A percentile compares a stretch with the other conserved stretches of the same genome.
Conservation (phyloP, 1,140 invertebrate genomes). For the Solenopsis invicta region DNA sequence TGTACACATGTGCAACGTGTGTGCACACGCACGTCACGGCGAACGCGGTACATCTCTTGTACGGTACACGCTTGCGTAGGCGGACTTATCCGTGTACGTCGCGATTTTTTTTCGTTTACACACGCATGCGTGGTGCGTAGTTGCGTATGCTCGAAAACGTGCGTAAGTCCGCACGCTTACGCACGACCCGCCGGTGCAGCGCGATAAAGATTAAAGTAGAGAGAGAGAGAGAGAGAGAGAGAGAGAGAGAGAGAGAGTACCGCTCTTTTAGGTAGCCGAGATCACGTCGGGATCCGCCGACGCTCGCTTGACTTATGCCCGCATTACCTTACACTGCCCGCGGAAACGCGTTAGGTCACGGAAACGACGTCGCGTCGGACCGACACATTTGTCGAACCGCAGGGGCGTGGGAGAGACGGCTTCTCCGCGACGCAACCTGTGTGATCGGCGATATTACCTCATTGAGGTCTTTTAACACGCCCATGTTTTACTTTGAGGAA, state of each 20-base stretch:
- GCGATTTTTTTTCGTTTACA: slow-evolving; percentile 54
- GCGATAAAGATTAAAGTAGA: slow-evolving; percentile 52
- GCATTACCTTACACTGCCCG: slow-evolving; percentile 41
- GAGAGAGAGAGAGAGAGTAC: slow-evolving; percentile 5
- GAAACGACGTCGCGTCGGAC: slow-evolving; percentile 12
- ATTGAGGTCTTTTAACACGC: not conserved
- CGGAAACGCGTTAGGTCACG: slow-evolving; percentile 40
- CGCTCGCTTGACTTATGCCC: slow-evolving; percentile 53
- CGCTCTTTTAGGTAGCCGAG: slow-evolving; percentile 68
- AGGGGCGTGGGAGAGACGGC: slow-evolving; percentile 16
- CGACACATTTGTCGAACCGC: slow-evolving; percentile 2
- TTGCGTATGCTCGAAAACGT: slow-evolving; percentile 54
- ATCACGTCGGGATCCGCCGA: slow-evolving; percentile 62
- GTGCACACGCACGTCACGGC: slow-evolving; percentile 30
- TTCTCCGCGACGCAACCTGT: not conserved
- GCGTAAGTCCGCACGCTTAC: not conserved
- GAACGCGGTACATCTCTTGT: slow-evolving; percentile 47
- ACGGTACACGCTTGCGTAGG: slow-evolving; percentile 69
- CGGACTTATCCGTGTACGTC: slow-evolving; percentile 65
- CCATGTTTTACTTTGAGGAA: not conserved
- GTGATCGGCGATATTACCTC: not conserved
- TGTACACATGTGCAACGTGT: slow-evolving; percentile 6
- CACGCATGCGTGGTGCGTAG: not conserved
- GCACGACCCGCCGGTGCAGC: slow-evolving; percentile 56
- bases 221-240: slow-evolving; percentile 16